Evolutionary conservation across 2,888 invertebrate genomes (phyloP).

Genomic region (Petrolisthes manimaculis): DNA sequence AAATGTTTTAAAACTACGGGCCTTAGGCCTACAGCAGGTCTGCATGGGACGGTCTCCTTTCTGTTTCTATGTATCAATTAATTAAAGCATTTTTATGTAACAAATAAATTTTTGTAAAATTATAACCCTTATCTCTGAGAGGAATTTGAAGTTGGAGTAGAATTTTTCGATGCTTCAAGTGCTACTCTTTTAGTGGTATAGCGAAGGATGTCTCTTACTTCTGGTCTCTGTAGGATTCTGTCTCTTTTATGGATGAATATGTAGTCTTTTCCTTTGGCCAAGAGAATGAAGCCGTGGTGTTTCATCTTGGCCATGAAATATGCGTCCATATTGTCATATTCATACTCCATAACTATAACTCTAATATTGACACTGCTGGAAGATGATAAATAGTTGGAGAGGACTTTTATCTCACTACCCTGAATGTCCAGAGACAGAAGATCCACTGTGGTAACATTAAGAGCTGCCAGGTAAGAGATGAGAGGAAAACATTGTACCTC

Average conservation of each 20-base stretch:
- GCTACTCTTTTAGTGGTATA: background rate
- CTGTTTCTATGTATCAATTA: too few relatives aligned
- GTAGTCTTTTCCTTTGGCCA: conserved; percentile 16
- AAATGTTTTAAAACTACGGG: too few relatives aligned
- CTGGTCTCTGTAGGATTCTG: background rate
- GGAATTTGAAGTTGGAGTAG: too few relatives aligned
- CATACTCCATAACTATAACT: conserved; percentile 40
- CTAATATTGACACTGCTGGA: conserved; percentile 23
- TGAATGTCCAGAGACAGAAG: conserved; percentile 48
- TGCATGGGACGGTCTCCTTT: too few relatives aligned
- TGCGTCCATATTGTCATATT: background rate
- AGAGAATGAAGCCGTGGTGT: conserved; percentile 19
- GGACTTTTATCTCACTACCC: conserved; percentile 32
- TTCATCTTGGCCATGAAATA: conserved; percentile 23
- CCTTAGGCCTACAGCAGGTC: too few relatives aligned
- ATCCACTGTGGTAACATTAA: conserved; percentile 39
- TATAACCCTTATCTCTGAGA: too few relatives aligned
- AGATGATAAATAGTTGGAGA: conserved; percentile 18
- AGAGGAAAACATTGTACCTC: conserved; percentile 42
- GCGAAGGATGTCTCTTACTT: background rate
- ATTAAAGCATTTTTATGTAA: too few relatives aligned
- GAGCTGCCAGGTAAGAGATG: conserved; percentile 31
- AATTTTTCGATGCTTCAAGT: too few relatives aligned
- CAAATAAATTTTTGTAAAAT: too few relatives aligned
- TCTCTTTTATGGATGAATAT: conserved; percentile 24